Conservation (phyloP, 2,113 vertebrate genomes). For the Octodon degus region DNA sequence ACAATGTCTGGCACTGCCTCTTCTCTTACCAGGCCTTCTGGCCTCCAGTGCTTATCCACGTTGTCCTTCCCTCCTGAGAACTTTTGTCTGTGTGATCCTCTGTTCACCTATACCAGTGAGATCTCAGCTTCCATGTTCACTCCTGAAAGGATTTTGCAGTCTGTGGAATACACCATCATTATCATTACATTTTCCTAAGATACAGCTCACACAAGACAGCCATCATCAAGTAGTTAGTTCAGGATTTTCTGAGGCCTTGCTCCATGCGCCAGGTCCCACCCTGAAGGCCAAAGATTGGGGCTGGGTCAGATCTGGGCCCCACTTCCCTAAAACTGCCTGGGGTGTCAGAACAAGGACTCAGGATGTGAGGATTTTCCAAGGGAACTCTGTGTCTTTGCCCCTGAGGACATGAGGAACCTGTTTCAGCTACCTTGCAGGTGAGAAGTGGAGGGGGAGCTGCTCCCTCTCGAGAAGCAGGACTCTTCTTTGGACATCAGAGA, state of each 20-base stretch:
- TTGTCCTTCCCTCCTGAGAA: background rate
- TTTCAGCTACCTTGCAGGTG: background rate
- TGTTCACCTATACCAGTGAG: background rate
- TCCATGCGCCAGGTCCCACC: background rate
- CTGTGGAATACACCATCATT: background rate
- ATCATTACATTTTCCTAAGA: background rate
- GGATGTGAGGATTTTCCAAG: background rate
- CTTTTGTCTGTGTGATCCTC: background rate
- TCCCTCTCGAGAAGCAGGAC: background rate
- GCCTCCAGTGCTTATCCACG: background rate
- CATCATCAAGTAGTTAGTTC: background rate
- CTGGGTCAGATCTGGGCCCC: background rate
- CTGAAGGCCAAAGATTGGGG: background rate
- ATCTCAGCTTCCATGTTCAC: background rate
- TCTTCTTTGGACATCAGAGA: background rate
- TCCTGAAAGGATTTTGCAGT: background rate
- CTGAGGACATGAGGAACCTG: background rate
- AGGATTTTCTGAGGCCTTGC: background rate
- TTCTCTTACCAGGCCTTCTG: too few relatives aligned
- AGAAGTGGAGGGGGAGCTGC: background rate
- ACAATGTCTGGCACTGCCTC: background rate
- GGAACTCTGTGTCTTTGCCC: background rate
- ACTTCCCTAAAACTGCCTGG: background rate
- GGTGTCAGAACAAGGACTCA: background rate
- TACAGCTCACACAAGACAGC: background rate